Base-by-base conservation (phyloP, 2,888 invertebrate species). In the Cyclophora punctaria region DNA sequence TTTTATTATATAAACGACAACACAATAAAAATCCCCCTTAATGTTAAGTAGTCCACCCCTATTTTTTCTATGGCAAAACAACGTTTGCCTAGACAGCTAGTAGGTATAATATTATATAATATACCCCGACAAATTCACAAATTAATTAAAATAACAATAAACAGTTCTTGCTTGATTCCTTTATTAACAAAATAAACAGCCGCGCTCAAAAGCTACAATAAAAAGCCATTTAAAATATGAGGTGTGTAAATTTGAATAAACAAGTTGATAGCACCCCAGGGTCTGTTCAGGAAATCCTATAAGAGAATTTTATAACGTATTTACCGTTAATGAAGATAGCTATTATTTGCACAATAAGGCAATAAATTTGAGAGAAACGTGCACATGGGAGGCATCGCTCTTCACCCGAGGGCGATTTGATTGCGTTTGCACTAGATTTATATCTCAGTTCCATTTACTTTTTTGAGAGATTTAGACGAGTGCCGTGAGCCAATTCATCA, bases 351-450 rank as follows among this genome's bases (percentile, higher is more conserved):
- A 66, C 71, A 71, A 74, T 72, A 75, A 37, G 5, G 67, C 60
- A 63, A 69, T 78, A 75, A 76, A 73, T 75, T 70, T 60, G 58
- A 56, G 53, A 52, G 59, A 71, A 75, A 63, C 52, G 71, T 67
- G 63, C 79, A 67, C 74, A 62, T 66, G 77, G 75, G 77, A 69
- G 63, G 63, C 70, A 74, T 75, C 58, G 47, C 52, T 73, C 73
- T 66, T 63, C 56, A 51, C 37, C 56, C 60, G 64, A 53, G 67
- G 60, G 59, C 63, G 62, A 67, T 66, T 73, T 76, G 73, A 78
- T 78, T 78, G 70, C 73, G 67, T 69, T 69, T 66, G 65, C 67
- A 53, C 60, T 59, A 68, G 75, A 79, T 78, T 75, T 76, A 78
- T 76, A 78, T 56, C 53, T 47, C 51, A 49, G 56, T 52, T 51